Evolutionary conservation across 2,888 invertebrate genomes (phyloP).

Genomic region (Parnassius apollo): DNA sequence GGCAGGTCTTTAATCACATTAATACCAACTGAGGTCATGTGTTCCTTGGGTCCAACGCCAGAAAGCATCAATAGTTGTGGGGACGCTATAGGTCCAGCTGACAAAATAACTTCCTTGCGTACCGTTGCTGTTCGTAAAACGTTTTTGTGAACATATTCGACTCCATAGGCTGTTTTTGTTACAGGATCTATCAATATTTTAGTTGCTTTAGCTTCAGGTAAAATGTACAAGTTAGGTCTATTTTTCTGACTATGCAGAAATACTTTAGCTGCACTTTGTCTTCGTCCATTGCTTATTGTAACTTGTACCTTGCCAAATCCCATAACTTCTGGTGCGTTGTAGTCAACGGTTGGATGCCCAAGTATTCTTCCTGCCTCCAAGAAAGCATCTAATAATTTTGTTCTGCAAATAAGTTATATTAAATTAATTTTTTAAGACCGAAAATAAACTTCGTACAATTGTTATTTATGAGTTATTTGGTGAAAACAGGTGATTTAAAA

Average conservation of each 20-base stretch:
- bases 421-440: too few species aligned
- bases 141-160: conserved; percentile 82
- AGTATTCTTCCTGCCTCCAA: conserved; percentile 83
- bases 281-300: conserved; percentile 79
- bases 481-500: too few species aligned
- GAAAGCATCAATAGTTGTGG: conserved; percentile 95
- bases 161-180: conserved; percentile 84
- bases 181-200: conserved; percentile 84
- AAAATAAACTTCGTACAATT: too few species aligned
- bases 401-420: conserved; percentile 39
- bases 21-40: conserved; percentile 77
- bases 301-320: conserved; percentile 86
- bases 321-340: conserved; percentile 82
- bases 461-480: too few species aligned
- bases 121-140: conserved; percentile 76
- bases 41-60: conserved; percentile 82
- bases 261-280: conserved; percentile 85
- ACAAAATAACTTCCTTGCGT: conserved; percentile 90
- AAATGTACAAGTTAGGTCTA: conserved; percentile 84
- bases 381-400: conserved; percentile 71
- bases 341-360: conserved; percentile 85
- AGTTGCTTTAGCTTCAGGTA: conserved; percentile 83
- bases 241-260: conserved; percentile 82
- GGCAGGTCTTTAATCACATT: conserved; percentile 83
- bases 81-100: conserved; percentile 93